Evolutionary conservation across 2,888 invertebrate species (phyloP).

Genomic region (Cataglyphis albicans): DNA sequence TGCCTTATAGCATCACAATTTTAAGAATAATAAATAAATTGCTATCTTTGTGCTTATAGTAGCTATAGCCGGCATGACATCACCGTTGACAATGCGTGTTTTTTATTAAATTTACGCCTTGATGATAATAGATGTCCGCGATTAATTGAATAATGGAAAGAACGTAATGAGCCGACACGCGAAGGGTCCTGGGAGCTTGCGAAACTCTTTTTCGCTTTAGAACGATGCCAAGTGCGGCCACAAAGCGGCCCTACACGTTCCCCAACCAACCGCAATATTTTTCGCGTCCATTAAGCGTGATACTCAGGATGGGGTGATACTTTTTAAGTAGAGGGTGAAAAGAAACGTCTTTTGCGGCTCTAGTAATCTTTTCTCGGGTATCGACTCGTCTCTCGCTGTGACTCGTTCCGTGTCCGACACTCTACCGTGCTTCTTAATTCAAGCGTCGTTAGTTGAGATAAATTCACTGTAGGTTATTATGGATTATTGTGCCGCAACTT

Average conservation of each 20-base stretch:
- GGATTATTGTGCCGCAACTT: slow-evolving; percentile 64
- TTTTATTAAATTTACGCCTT: slow-evolving; percentile 78
- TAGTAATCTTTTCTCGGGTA: slow-evolving; percentile 35
- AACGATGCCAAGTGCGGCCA: slow-evolving; percentile 58
- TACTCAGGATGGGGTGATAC: slow-evolving; percentile 61
- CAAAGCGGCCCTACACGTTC: slow-evolving; percentile 54
- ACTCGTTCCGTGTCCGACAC: slow-evolving; percentile 27
- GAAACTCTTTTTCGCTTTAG: slow-evolving; percentile 65
- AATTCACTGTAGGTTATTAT: slow-evolving; percentile 66
- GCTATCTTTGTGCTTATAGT: slow-evolving; percentile 39
- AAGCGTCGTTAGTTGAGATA: slow-evolving; percentile 72
- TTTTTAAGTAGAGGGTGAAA: slow-evolving; percentile 69
- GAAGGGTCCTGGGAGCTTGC: not conserved
- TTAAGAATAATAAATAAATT: slow-evolving; percentile 8
- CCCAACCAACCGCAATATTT: slow-evolving; percentile 79
- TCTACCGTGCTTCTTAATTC: slow-evolving; percentile 68
- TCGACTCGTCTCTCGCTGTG: slow-evolving; percentile 30
- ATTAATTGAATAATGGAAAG: slow-evolving; percentile 84
- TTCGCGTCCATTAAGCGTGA: slow-evolving; percentile 80
- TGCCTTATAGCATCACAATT: not conserved
- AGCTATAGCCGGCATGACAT: slow-evolving; percentile 71
- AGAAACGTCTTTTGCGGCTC: slow-evolving; percentile 61
- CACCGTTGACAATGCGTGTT: slow-evolving; percentile 80
- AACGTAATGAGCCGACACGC: slow-evolving; percentile 78
- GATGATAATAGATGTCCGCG: slow-evolving; percentile 80